Evolutionary conservation across 1,140 invertebrate genomes (phyloP).

Genomic region (Zaprionus camerounensis): DNA sequence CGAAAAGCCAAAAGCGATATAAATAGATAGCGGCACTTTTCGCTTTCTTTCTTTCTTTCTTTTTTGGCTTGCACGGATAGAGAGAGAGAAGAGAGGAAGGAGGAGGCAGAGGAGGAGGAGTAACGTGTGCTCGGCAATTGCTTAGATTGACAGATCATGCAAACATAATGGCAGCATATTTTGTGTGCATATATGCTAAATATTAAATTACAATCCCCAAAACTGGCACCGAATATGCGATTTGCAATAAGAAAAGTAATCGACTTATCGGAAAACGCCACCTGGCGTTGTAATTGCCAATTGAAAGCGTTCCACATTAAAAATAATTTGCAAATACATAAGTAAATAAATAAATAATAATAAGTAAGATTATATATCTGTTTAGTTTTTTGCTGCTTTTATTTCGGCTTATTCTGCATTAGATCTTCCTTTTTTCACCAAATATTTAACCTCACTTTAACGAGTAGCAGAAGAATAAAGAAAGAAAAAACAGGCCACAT

Average conservation of each 20-base stretch:
- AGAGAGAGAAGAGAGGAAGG: background rate
- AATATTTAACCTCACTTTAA: conserved; percentile 55
- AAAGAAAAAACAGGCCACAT: background rate
- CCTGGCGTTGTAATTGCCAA: background rate
- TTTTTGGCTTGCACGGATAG: background rate
- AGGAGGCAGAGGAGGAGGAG: background rate
- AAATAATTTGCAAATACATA: conserved; percentile 2
- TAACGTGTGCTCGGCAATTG: conserved; percentile 56
- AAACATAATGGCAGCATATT: conserved; percentile 78
- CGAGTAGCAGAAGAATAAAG: conserved; percentile 19
- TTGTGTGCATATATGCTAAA: conserved; percentile 77
- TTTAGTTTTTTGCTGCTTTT: background rate
- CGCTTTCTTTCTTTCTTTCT: conserved; percentile 38
- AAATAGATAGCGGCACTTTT: conserved; percentile 81
- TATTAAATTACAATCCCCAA: conserved; percentile 76
- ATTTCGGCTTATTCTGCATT: background rate
- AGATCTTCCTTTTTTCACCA: background rate
- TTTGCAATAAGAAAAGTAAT: conserved; percentile 5
- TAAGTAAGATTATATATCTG: background rate
- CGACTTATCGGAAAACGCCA: background rate
- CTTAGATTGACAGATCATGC: conserved; percentile 80
- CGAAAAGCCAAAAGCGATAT: conserved; percentile 79
- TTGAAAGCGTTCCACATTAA: conserved; percentile 5
- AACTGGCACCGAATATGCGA: conserved; percentile 46
- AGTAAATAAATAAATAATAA: background rate